phyloP scores from a whole-genome alignment of 1,140 invertebrate species.

The Chironomus tepperi region DNA sequence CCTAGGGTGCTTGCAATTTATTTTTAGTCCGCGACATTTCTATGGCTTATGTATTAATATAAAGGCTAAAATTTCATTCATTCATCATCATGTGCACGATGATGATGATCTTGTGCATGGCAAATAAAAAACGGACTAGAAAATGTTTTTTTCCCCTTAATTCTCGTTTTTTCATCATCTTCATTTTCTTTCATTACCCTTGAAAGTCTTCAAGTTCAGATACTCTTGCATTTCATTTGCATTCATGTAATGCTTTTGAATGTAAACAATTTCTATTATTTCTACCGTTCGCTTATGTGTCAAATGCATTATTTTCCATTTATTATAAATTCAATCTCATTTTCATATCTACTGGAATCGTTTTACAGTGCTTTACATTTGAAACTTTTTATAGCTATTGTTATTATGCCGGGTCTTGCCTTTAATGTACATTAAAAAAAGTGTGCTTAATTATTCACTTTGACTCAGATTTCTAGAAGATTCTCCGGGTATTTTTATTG shows the following conservation, averaged over 20 bases:
- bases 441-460: no score
- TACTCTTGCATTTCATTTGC: neutral
- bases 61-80: neutral
- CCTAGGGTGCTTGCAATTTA: neutral
- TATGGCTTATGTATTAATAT: neutral
- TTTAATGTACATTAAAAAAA: no score
- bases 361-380: no score
- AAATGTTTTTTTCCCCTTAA: neutral
- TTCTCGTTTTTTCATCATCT: neutral
- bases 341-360: no score
- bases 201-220: conserved; percentile 12
- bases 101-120: neutral
- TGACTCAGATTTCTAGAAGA: no score
- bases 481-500: no score
- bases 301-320: no score
- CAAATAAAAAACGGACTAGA: no score
- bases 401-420: no score
- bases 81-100: neutral
- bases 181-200: neutral
- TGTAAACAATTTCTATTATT: neutral
- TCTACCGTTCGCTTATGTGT: neutral
- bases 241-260: neutral
- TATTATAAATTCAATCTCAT: no score
- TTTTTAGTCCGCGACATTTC: conserved; percentile 6
- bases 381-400: no score